Conservation (phyloP, 2,888 invertebrate species). For the Pilophorus perplexus region DNA sequence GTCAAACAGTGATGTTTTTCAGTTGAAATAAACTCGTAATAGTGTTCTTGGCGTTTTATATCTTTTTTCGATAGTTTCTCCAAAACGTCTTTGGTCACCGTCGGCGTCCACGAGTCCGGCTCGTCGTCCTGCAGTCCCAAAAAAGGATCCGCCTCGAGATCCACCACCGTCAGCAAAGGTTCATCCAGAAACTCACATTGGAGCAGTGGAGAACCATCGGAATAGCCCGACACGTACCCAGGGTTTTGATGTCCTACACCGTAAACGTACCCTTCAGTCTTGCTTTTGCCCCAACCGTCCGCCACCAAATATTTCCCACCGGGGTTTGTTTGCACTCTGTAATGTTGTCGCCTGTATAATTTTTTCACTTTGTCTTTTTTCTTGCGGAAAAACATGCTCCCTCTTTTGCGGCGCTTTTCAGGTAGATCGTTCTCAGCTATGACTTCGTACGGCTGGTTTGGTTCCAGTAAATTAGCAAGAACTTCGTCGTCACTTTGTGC, state of each 20-base stretch:
- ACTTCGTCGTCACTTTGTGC: constrained; percentile 32
- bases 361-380: constrained; percentile 62
- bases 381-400: constrained; percentile 86
- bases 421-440: constrained; percentile 52
- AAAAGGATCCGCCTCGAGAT: constrained; percentile 69
- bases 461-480: constrained; percentile 20
- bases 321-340: neutral
- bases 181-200: constrained; percentile 70
- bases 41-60: constrained; percentile 92
- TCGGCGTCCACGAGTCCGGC: constrained; percentile 93
- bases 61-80: constrained; percentile 70
- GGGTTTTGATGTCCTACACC: constrained; percentile 8
- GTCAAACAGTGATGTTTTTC: constrained; percentile 96
- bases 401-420: constrained; percentile 81
- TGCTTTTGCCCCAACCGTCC: constrained; percentile 67
- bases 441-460: constrained; percentile 33
- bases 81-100: constrained; percentile 74
- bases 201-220: constrained; percentile 68
- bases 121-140: constrained; percentile 79
- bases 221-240: constrained; percentile 56
- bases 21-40: constrained; percentile 92
- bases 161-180: constrained; percentile 56
- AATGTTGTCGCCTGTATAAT: constrained; percentile 19
- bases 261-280: constrained; percentile 40
- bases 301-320: constrained; percentile 87